These are phyloP conservation scores for Nesidiocoris tenuis DNA, from an alignment of 2,888 invertebrate species.

Conservation along the genomic window DNA sequence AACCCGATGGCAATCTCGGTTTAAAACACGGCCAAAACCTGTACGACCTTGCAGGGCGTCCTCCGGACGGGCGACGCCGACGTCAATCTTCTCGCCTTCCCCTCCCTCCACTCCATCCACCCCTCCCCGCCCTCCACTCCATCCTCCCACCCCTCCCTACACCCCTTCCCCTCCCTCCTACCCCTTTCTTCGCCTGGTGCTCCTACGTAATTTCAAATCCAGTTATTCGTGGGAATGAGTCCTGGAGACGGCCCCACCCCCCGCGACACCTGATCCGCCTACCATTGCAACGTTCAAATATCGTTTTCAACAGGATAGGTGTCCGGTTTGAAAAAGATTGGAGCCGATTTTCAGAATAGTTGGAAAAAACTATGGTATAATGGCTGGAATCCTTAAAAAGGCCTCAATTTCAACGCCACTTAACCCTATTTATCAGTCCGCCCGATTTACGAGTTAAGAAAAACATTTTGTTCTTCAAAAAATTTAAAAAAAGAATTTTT, in stretches of 20 bases:
- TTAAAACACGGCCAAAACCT: constrained; percentile 2
- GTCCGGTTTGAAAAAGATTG: too few species aligned
- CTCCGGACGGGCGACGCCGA: background rate
- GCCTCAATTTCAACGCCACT: too few species aligned
- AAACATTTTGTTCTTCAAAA: too few species aligned
- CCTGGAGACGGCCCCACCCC: background rate
- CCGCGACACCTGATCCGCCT: background rate
- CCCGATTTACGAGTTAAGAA: too few species aligned
- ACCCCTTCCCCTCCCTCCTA: background rate
- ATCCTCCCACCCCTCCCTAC: too few species aligned
- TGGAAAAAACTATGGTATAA: too few species aligned
- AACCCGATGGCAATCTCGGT: too few species aligned
- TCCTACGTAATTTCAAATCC: background rate
- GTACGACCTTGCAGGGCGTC: constrained; percentile 1
- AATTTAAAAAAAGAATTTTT: too few species aligned
- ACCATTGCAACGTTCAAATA: background rate
- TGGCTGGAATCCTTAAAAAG: too few species aligned
- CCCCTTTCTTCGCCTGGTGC: background rate
- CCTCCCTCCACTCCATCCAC: background rate
- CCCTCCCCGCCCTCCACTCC: background rate
- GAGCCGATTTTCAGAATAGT: too few species aligned
- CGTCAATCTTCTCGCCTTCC: background rate
- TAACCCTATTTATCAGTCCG: too few species aligned
- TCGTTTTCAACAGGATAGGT: too few species aligned
- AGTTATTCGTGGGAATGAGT: background rate